Evolutionary conservation across 2,888 invertebrate species (phyloP), one percentile per base, ranked within the genome.

Genomic region (Pocota personata): DNA sequence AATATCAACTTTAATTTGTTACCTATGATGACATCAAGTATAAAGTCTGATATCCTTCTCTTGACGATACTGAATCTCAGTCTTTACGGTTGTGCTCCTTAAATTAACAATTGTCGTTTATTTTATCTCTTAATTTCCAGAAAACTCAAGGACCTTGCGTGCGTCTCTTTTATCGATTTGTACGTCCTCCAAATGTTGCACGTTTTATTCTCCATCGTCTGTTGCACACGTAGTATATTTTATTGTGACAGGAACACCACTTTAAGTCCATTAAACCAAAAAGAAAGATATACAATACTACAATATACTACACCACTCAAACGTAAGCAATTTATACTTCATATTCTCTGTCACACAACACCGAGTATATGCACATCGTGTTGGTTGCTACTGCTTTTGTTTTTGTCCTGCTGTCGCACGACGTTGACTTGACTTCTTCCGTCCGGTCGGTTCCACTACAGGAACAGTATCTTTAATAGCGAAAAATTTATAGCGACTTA

Each of bases 181-280:
- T 67, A 40, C 46, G 64, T 71, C 64, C 52, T 46, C 67, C 52
- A 48, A 72, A 78, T 73, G 83, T 73, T 83, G 64, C 83, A 72
- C 72, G 78, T 83, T 83, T 78, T 78, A 78, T 78, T 60, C 60
- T n/a, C 55, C 67, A 78, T 73, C 72, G 78, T 78, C 67, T 83
- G 83, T 78, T 77, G 83, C 83, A 78, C 83, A 83, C 84, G 84
- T 84, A 79, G 79, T 79, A 75, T 55, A 75, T 84, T 84, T 84
- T 79, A 84, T 84, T 84, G 79, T 75, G 79, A 80, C 84, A 84
- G 75, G 62, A 79, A 84, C 79, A 80, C 79, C 79, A 79, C 67
- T 84, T 84, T 75, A 84, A 84, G 84, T 84, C 79, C 75, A 84
- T 84, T 84, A 79, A 84, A 84, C 64, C 62, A 46, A 82, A 66